These are phyloP conservation scores for Melospiza melodia DNA, from an alignment of 2,113 vertebrate species.

Conservation along the genomic window DNA sequence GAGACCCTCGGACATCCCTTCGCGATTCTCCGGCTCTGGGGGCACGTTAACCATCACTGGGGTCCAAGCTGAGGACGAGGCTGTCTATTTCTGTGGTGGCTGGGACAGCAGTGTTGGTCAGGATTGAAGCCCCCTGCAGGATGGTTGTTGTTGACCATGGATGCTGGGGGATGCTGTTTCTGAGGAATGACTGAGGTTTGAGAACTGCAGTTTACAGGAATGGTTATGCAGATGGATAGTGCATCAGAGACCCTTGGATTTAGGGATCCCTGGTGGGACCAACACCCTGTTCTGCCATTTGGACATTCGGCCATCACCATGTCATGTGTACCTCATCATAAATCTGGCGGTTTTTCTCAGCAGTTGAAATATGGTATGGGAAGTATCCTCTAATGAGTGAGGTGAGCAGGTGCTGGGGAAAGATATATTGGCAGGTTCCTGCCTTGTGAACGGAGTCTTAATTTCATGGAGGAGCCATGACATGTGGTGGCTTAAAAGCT, in stretches of 20 bases:
- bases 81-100: not conserved
- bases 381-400: not conserved
- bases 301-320: not conserved
- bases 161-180: not conserved
- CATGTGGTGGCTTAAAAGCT: not conserved
- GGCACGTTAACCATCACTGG: not conserved
- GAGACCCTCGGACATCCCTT: not conserved
- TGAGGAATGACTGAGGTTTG: not conserved
- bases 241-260: not conserved
- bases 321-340: not conserved
- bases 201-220: not conserved
- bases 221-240: not conserved
- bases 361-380: not conserved
- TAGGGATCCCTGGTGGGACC: not conserved
- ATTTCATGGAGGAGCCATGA: not conserved
- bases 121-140: not conserved
- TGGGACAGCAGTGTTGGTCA: not conserved
- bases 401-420: not conserved
- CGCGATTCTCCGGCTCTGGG: fast-evolving
- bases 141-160: not conserved
- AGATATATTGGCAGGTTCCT: not conserved
- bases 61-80: not conserved
- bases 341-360: not conserved
- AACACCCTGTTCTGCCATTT: not conserved
- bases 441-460: not conserved